phyloP scores from a whole-genome alignment of 1,140 invertebrate species.

The Tenebrio molitor region DNA sequence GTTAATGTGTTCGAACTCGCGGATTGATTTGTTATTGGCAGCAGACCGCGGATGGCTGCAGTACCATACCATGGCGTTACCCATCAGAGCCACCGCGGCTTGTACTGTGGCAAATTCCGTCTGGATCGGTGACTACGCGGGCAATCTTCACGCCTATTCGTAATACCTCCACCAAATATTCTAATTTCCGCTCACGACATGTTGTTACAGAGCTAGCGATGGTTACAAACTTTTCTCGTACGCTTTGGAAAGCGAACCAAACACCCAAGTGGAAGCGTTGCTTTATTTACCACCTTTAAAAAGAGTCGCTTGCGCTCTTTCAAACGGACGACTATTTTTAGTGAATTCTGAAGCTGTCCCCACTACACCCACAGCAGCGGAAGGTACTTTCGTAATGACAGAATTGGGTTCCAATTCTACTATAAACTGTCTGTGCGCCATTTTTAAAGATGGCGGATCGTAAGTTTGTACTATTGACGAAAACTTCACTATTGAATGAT shows the following conservation, averaged over 20 bases:
- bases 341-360: constrained; percentile 74
- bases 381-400: constrained; percentile 82
- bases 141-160: constrained; percentile 85
- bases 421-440: constrained; percentile 72
- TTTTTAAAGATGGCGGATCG: constrained; percentile 66
- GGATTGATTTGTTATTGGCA: constrained; percentile 76
- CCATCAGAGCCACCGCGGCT: constrained; percentile 74
- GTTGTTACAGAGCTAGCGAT: constrained; percentile 67
- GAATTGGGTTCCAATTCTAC: constrained; percentile 79
- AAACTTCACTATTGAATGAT: neutral
- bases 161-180: constrained; percentile 59
- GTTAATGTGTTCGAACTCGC: constrained; percentile 79
- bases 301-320: constrained; percentile 79
- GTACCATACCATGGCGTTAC: constrained; percentile 69
- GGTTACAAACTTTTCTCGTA: constrained; percentile 73
- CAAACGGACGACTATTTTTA: constrained; percentile 83
- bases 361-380: constrained; percentile 73
- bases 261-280: constrained; percentile 74
- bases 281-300: constrained; percentile 75
- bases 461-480: constrained; percentile 56
- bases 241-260: constrained; percentile 69
- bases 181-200: neutral
- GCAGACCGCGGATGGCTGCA: constrained; percentile 73
- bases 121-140: constrained; percentile 89
- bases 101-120: constrained; percentile 79